A percentile compares a stretch with the other conserved stretches of the same genome.
Evolutionary conservation across 2,113 vertebrate genomes (phyloP).

Genomic region (Sterrhoptilus dennistouni): DNA sequence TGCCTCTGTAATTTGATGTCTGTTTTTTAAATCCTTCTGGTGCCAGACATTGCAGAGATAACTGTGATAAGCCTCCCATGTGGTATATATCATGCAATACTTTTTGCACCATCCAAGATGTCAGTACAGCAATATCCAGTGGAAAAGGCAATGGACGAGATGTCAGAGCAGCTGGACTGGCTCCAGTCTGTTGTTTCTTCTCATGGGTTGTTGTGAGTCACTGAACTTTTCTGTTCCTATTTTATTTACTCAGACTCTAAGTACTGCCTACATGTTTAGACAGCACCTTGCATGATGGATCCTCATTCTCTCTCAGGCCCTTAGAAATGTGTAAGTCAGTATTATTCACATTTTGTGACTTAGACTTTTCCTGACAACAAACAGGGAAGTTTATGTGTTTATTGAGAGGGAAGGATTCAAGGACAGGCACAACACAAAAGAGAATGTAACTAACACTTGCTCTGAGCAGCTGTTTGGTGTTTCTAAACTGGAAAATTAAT

Average conservation of each 20-base stretch:
- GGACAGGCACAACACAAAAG: neutral
- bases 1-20: neutral
- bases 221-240: neutral
- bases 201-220: rapidly evolving
- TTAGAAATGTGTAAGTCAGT: neutral
- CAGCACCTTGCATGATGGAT: neutral
- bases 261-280: neutral
- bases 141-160: neutral
- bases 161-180: neutral
- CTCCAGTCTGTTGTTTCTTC: neutral
- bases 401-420: neutral
- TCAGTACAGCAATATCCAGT: neutral
- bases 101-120: neutral
- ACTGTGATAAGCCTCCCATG: neutral
- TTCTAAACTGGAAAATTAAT: neutral
- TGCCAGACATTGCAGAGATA: neutral
- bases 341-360: neutral
- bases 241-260: neutral
- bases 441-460: neutral
- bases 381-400: neutral
- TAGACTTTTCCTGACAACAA: neutral
- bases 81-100: neutral
- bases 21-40: constrained; percentile 1
- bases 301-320: neutral
- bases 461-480: neutral